Base-by-base conservation (phyloP, 53 echinoderm and acorn worm genomes). In the Arbacia lixula region DNA sequence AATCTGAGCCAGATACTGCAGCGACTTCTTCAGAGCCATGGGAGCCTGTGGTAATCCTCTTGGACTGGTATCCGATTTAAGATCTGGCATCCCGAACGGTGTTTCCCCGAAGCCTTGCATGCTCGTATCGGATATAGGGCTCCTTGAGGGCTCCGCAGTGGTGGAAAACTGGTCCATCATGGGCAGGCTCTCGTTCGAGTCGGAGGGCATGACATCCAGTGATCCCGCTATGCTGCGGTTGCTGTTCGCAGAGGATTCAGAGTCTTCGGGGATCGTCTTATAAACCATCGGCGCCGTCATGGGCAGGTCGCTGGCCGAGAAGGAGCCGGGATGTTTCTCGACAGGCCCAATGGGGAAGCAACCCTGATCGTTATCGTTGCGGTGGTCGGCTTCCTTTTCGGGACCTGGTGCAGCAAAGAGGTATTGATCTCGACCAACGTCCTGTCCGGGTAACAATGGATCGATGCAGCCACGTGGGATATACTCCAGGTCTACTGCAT, bases 1-100 rank as follows among this genome's bases (percentile, higher is more conserved):
- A 63, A 81, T 81, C 82, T 81, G 63, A 1, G 62, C 37, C 62
- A 81, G 64, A 27, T 81, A 81, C 16, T 81, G 32, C 14, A 81
- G 82, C 0, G 82, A 81, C 46, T 49, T 61, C 64, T 81, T 61
- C 82, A 81, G 30, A 19, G 31, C 46, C 19, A 81, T 46, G 16
- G 79, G 79, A 12, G 79, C 19, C 58, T 57, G 19, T 8, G 60
- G 9, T n/a, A 52, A 31, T 33, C 20, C 54, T 17, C 50, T 33
- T 19, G 49, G 20, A 43, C 43, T 69, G 37, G 68, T 40, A 43
- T 69, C 69, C 43, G 69, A 21, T n/a, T n/a, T n/a, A n/a, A n/a
- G n/a, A n/a, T n/a, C n/a, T n/a, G n/a, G n/a, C 46, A 14, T 6
- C 46, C 8, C 8, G n/a, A n/a, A n/a, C n/a, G n/a, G n/a, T n/a